These are phyloP conservation scores for Prietella phreatophila DNA, from an alignment of 2,113 vertebrate genomes.

Conservation along the genomic window DNA sequence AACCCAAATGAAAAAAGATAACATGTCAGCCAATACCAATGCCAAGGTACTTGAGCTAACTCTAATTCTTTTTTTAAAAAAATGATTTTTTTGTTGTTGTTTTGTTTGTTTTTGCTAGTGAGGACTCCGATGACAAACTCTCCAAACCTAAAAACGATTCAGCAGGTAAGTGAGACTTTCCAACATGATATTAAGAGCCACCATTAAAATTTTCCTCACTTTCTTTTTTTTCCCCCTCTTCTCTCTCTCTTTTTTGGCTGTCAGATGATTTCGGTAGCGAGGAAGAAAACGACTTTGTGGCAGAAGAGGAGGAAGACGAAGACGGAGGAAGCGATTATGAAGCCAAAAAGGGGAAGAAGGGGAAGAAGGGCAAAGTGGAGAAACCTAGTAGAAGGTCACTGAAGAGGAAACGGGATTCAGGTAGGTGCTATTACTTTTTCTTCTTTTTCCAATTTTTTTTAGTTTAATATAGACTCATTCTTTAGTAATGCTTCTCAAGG, in stretches of 20 bases:
- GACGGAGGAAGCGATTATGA: slow-evolving; percentile 85
- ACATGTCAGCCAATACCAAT: not conserved
- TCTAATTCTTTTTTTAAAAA: not conserved
- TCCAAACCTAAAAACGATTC: slow-evolving; percentile 95
- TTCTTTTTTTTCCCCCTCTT: too few species aligned
- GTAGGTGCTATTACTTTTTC: slow-evolving; percentile 57
- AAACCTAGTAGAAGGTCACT: slow-evolving; percentile 76
- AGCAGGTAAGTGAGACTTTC: slow-evolving; percentile 76
- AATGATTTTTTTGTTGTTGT: not conserved
- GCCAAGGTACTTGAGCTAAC: not conserved
- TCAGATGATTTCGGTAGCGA: slow-evolving; percentile 85
- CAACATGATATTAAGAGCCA: not conserved
- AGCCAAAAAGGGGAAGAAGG: slow-evolving; percentile 85
- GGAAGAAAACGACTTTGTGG: slow-evolving; percentile 78
- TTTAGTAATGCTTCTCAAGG: not conserved
- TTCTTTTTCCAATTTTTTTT: not conserved
- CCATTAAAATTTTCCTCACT: not conserved
- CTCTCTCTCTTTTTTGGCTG: slow-evolving; percentile 28
- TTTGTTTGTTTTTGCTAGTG: slow-evolving; percentile 71
- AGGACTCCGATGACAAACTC: slow-evolving; percentile 96
- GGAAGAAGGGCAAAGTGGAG: slow-evolving; percentile 80
- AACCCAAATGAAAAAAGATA: not conserved
- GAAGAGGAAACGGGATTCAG: slow-evolving; percentile 84
- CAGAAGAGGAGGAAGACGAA: slow-evolving; percentile 78
- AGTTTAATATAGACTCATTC: not conserved